Base-by-base conservation (phyloP, 2,797 vertebrate species). In the Lerista edwardsae region DNA sequence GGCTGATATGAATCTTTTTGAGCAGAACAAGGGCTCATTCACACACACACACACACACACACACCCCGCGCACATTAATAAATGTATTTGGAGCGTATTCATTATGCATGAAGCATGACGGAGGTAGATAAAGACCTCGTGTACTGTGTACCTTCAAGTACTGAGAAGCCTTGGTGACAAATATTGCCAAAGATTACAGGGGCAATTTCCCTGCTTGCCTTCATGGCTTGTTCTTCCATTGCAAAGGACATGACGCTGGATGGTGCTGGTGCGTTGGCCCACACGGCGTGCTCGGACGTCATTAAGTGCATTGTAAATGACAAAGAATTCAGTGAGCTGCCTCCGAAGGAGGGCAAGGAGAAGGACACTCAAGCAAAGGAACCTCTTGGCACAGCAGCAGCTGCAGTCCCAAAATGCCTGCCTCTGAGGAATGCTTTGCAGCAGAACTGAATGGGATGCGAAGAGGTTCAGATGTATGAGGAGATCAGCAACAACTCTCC, bases 41-140 rank as follows among this genome's bases (percentile, higher is more conserved):
- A 88, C 44, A n/a, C n/a, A n/a, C n/a, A n/a, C n/a, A n/a, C n/a
- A n/a, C n/a, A n/a, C n/a, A n/a, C n/a, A n/a, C n/a, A n/a, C n/a
- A n/a, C n/a, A n/a, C 64, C 71, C 75, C 85, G 80, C 88, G 92
- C 91, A 41, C 59, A 90, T 94, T 89, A 92, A 94, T 95, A 95
- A n/a, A 94, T 91, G 79, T 79, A 94, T 91, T 83, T 71, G 87
- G 86, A 94, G 44, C 61, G 94, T 90, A 93, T 94, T 93, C 93
- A 91, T 94, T 94, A 94, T 95, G n/a, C 64, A 93, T 94, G 87
- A 96, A 91, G 84, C 57, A 29, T 87, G 85, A 88, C 51, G 88
- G 69, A 87, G 71, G 64, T 87, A 91, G 85, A 76, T 81, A 86
- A 86, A 93, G 82, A 89, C 62, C 34, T 88, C 76, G 89, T 73